These are phyloP conservation scores for Mormyrops boulengeri DNA, from an alignment of 2,797 vertebrate genomes.

Conservation along the genomic window DNA sequence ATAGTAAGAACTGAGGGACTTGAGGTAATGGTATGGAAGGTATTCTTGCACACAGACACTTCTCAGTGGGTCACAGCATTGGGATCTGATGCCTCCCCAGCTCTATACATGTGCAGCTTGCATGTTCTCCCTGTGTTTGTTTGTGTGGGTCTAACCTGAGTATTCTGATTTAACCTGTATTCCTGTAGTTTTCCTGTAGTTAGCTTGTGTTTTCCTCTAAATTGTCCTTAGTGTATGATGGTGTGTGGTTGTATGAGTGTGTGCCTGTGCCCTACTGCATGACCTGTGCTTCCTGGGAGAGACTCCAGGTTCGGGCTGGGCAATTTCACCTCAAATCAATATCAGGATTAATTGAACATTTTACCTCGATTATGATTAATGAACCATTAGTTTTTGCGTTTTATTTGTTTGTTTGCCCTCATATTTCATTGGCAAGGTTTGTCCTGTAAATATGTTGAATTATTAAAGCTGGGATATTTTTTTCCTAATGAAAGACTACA, in stretches of 20 bases:
- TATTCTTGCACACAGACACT: neutral
- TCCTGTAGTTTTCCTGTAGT: neutral
- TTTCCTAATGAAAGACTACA: neutral
- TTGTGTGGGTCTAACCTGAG: neutral
- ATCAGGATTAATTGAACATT: neutral
- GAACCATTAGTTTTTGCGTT: neutral
- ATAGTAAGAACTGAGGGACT: neutral
- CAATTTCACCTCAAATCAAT: neutral
- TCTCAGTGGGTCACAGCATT: neutral
- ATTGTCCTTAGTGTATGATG: neutral
- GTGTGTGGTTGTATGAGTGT: neutral
- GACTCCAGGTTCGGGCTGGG: no score
- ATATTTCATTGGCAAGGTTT: neutral
- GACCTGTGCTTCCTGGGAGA: no score
- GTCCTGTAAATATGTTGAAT: neutral
- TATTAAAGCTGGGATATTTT: neutral
- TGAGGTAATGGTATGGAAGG: neutral
- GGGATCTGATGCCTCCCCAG: neutral
- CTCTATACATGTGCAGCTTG: neutral
- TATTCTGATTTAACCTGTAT: neutral
- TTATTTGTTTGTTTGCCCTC: neutral
- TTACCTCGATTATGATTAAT: neutral
- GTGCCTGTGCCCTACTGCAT: no score
- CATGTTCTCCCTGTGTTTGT: neutral
- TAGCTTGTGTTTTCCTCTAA: neutral